A percentile compares a stretch with the other conserved stretches of the same genome.
These are phyloP conservation scores for Acropora tenuis DNA, from an alignment of 64 coral and sea anemone genomes.

Conservation along the genomic window DNA sequence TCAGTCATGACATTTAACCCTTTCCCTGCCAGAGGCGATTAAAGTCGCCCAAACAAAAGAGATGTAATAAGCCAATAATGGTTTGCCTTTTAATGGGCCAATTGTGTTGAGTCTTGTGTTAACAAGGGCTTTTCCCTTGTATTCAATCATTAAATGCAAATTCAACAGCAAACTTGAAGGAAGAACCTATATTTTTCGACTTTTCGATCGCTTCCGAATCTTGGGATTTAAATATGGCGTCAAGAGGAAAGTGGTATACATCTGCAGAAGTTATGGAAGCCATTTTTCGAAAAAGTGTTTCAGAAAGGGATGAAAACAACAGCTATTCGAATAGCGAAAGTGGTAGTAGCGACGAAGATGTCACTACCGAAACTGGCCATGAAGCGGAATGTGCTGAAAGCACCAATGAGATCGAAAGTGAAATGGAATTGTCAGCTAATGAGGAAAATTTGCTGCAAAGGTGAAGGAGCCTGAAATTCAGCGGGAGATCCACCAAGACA, in stretches of 20 bases:
- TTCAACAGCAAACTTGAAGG: background rate
- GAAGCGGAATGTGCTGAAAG: background rate
- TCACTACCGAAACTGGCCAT: background rate
- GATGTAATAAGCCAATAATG: too few relatives aligned
- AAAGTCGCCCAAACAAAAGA: too few relatives aligned
- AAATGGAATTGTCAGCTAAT: slow-evolving; percentile 2
- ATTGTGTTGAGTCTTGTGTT: slow-evolving; percentile 29
- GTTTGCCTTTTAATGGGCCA: too few relatives aligned
- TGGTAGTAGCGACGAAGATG: background rate
- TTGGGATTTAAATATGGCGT: background rate
- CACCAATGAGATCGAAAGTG: background rate
- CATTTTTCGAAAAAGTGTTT: background rate
- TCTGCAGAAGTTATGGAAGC: background rate
- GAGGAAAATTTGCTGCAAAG: background rate
- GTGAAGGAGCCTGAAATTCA: slow-evolving; percentile 18
- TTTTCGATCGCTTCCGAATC: background rate
- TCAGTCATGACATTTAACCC: too few relatives aligned
- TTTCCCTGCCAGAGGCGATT: too few relatives aligned
- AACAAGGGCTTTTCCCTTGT: background rate
- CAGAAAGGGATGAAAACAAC: background rate
- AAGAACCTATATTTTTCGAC: slow-evolving; percentile 1
- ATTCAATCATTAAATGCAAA: background rate
- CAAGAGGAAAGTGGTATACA: background rate
- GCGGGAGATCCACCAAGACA: slow-evolving; percentile 42
- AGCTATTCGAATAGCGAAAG: background rate